Base-by-base conservation (phyloP, 2,888 invertebrate genomes). In the Agrochola circellaris region DNA sequence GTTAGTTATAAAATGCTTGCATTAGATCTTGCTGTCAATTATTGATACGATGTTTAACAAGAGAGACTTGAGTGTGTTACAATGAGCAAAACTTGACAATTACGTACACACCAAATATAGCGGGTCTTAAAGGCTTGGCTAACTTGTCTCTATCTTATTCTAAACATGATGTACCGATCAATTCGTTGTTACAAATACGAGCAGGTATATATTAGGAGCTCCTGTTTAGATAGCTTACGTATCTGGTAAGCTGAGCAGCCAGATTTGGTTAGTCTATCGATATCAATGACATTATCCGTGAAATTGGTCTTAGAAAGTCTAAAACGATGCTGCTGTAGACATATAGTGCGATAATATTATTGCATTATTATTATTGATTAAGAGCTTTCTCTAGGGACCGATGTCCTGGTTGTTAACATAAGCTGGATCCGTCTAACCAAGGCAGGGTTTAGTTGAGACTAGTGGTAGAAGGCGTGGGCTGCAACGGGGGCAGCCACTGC, bases 401-500 rank as follows among this genome's bases (percentile, higher is more conserved):
- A 34, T 65, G 20, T 4, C 56, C 54, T 65, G 64, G n/a, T 30
- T n/a, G 7, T 38, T n/a, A 70, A 70, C 48, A 20, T 42, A 69
- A 80, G 34, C 84, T 84, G 82, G 88, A 90, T 86, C 85, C 77
- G 79, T 86, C 85, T 88, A 88, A 88, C 48, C 77, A 77, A 82
- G 74, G 54, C 26, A 69, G 13, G n/a, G 56, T 83, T n/a, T 68
- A 58, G 64, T 86, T 75, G 66, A 26, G 90, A 91, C 93, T 94
- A 95, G 93, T 94, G 94, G 51, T 92, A 77, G 87, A 83, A 92
- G n/a, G 91, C 93, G 68, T 93, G 93, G 2, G 94, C 92, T 34
- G 93, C 94, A 9, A 93, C 90, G 2, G 94, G 92, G 0, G 93
- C 95, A 9, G 90, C 90, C 13, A 95, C 96, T 0, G 95, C 95